Conservation (phyloP, 2,888 invertebrate species). For the Morpho achilles region DNA sequence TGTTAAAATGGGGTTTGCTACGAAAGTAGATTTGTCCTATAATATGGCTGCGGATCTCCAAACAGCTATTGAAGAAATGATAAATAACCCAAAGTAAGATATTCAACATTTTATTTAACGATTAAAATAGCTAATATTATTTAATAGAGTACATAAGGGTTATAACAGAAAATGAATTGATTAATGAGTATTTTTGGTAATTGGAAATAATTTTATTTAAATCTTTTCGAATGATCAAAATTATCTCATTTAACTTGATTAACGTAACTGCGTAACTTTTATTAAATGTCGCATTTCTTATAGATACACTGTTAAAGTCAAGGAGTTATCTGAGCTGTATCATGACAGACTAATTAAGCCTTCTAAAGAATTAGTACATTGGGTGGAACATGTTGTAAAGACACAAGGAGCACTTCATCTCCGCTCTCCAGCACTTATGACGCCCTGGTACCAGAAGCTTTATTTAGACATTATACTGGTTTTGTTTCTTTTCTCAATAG, state of each 20-base stretch:
- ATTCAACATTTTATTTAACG: too few relatives aligned
- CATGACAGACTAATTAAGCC: background rate
- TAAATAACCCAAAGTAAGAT: slow-evolving; percentile 40
- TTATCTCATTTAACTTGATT: too few relatives aligned
- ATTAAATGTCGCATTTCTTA: too few relatives aligned
- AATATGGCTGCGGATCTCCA: slow-evolving; percentile 37
- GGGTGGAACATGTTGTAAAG: background rate
- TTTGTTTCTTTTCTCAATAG: slow-evolving; percentile 1
- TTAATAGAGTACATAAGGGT: too few relatives aligned
- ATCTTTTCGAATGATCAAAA: too few relatives aligned
- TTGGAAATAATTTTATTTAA: too few relatives aligned
- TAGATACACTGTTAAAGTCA: background rate
- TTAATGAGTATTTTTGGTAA: too few relatives aligned
- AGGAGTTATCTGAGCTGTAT: background rate
- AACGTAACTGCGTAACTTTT: too few relatives aligned
- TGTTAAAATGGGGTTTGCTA: slow-evolving; percentile 43
- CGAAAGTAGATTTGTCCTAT: slow-evolving; percentile 38
- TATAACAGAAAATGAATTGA: too few relatives aligned
- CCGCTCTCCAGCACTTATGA: background rate
- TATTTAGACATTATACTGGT: background rate
- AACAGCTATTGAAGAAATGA: slow-evolving; percentile 40
- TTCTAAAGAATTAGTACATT: background rate
- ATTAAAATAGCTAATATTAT: too few relatives aligned
- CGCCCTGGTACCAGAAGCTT: background rate
- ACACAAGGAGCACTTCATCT: background rate